Evolutionary conservation across 2,888 invertebrate species (phyloP), one percentile per base, ranked within the genome.

Genomic region (Drosophila setosimentum): DNA sequence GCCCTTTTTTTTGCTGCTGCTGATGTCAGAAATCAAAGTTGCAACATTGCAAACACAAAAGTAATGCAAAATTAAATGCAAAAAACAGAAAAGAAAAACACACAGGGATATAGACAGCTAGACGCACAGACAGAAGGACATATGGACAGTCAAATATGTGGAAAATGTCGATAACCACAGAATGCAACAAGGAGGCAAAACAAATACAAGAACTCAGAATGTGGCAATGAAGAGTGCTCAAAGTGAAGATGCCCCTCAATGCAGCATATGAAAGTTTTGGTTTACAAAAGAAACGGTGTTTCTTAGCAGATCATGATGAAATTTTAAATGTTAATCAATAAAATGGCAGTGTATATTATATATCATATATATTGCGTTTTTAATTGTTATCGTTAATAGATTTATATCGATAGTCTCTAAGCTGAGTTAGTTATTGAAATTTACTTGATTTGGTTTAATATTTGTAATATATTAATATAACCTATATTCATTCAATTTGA

Each of bases 61-160:
- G 79, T 84, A 84, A 84, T 89, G 82, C 70, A 74, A 76, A 86
- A 88, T 88, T 85, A 88, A 85, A 88, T 78, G 83, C 68, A 71
- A 78, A 77, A 88, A 83, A 77, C 67, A 59, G 62, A 61, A 35
- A 51, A 50, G 21, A 50, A 53, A n/a, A 33, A 65, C 21, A 79
- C 27, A 24, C 48, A 30, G 49, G 32, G 21, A 27, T 51, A n/a
- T 10, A 51, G 51, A 62, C 32, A 24, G 33, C 21, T 11, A n/a
- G 50, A 45, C 11, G n/a, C 27, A 35, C 32, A 7, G 24, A 16
- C 30, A 35, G 35, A 16, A 35, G 53, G 35, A 51, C 8, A 53
- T 32, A 54, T 48, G 32, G 63, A 68, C 60, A 30, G 57, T 33
- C 54, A 61, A 45, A 61, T 13, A 53, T 49, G 48, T 63, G 60